These are phyloP conservation scores for Rallus limicola DNA, from an alignment of 2,113 vertebrate species.

Conservation along the genomic window DNA sequence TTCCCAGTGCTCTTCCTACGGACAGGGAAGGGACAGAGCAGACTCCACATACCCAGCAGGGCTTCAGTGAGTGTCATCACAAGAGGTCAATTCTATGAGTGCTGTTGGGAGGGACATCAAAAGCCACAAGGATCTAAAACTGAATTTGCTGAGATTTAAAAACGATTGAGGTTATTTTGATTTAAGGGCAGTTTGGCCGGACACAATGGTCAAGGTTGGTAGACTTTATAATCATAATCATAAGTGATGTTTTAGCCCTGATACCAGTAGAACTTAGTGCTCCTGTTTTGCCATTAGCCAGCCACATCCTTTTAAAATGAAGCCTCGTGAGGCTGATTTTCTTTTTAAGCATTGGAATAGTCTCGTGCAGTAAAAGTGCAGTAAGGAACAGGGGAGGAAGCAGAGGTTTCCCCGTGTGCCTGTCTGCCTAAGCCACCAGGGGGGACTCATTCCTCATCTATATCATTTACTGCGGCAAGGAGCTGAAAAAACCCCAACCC, in stretches of 20 bases:
- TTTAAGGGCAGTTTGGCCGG: neutral
- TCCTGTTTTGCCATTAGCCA: neutral
- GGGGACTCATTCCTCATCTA: conserved; percentile 55
- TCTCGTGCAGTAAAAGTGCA: neutral
- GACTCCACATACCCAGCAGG: neutral
- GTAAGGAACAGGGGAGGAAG: neutral
- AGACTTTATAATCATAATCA: neutral
- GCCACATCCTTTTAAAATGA: neutral
- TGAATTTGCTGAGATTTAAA: neutral
- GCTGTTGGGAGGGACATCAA: accelerated
- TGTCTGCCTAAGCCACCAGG: conserved; percentile 38
- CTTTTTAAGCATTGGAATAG: neutral
- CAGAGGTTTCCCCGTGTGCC: neutral
- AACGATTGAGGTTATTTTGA: neutral
- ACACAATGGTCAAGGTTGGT: neutral
- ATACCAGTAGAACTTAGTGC: neutral
- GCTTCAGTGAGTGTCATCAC: neutral
- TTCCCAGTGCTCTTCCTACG: neutral
- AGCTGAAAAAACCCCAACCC: neutral
- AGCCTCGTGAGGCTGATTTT: accelerated
- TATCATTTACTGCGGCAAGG: neutral
- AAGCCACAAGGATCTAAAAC: neutral
- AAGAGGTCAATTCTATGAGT: neutral
- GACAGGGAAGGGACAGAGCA: neutral
- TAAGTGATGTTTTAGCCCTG: neutral